Evolutionary conservation across 2,797 vertebrate genomes (phyloP).

Genomic region (Phylloscopus collybita): DNA sequence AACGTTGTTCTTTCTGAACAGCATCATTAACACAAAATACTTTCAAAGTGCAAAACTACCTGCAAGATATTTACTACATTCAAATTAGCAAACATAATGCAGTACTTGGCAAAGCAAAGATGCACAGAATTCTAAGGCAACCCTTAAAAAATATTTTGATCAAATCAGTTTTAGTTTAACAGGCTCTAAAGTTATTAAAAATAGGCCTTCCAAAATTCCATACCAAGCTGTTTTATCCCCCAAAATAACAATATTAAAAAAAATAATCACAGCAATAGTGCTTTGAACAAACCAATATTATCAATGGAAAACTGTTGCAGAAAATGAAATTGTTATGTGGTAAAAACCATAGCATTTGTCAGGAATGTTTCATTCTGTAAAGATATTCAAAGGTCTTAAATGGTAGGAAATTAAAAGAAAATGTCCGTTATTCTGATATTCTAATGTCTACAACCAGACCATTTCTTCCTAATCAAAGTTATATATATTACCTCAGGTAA

Average conservation of each 20-base stretch:
- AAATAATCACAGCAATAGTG: not conserved
- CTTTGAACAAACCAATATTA: not conserved
- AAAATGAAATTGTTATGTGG: not conserved
- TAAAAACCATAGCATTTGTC: not conserved
- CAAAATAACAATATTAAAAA: not conserved
- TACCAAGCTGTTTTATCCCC: rapidly evolving
- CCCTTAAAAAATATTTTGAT: not conserved
- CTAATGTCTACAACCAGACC: not conserved
- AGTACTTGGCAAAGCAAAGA: not conserved
- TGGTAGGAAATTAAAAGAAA: not conserved
- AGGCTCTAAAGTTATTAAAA: not conserved
- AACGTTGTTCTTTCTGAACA: not conserved
- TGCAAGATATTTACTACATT: not conserved
- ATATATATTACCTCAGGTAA: not conserved
- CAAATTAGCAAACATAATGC: not conserved
- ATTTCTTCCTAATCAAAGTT: not conserved
- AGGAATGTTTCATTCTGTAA: not conserved
- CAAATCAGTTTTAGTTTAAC: not conserved
- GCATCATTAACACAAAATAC: not conserved
- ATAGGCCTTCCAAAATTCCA: not conserved
- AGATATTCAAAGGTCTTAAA: not conserved
- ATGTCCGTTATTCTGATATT: not conserved
- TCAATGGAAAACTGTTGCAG: not conserved
- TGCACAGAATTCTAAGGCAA: not conserved
- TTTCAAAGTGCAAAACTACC: not conserved